Conservation (phyloP, 1,140 invertebrate genomes). For the Aphaenogaster floridana region DNA sequence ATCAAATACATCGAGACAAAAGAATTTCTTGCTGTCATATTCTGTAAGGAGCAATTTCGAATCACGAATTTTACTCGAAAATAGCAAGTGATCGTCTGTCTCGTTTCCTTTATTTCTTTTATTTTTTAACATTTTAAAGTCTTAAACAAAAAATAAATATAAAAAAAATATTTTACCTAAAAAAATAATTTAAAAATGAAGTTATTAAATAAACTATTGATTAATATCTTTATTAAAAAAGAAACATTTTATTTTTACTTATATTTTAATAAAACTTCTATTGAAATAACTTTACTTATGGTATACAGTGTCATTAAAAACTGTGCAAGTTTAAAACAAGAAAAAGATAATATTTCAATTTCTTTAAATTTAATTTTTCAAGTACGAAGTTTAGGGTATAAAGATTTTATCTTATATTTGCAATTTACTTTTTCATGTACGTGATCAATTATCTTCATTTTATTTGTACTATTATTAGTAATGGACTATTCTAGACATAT, state of each 20-base stretch:
- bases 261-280: background rate
- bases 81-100: background rate
- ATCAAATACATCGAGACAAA: slow-evolving; percentile 95
- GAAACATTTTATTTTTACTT: background rate
- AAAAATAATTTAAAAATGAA: background rate
- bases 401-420: too few relatives aligned
- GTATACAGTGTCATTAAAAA: background rate
- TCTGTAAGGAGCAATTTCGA: slow-evolving; percentile 91
- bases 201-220: background rate
- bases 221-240: background rate
- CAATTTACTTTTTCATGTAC: too few relatives aligned
- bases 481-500: too few relatives aligned
- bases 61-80: slow-evolving; percentile 2
- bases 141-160: background rate
- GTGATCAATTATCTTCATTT: too few relatives aligned
- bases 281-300: too few relatives aligned
- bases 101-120: background rate
- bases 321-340: background rate
- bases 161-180: background rate
- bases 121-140: background rate
- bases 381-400: too few relatives aligned
- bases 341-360: background rate
- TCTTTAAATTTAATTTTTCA: too few relatives aligned
- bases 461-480: too few relatives aligned
- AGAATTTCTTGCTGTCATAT: slow-evolving; percentile 97